Conservation (phyloP, 2,113 vertebrate species). For the Periophthalmus modestus region DNA sequence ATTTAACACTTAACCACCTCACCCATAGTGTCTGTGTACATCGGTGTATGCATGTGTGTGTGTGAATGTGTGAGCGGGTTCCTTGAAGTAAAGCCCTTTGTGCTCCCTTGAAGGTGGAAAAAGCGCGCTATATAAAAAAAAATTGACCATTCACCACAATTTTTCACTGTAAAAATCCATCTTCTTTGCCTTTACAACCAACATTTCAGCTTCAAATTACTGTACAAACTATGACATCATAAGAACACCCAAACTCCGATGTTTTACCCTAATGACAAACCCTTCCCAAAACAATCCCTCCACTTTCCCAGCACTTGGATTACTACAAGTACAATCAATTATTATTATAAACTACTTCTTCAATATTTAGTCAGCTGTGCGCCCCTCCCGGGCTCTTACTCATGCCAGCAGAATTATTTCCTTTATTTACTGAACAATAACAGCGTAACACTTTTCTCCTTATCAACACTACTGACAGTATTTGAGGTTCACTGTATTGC, state of each 20-base stretch:
- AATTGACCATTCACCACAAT: too few relatives aligned
- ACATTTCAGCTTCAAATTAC: too few relatives aligned
- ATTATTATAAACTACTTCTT: not conserved
- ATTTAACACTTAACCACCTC: too few relatives aligned
- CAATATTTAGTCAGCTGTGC: conserved; percentile 41
- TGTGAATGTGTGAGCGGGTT: too few relatives aligned
- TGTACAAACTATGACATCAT: not conserved
- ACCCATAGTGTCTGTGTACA: too few relatives aligned
- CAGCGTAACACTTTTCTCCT: not conserved
- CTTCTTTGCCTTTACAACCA: too few relatives aligned
- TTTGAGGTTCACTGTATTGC: conserved; percentile 40
- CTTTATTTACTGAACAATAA: not conserved
- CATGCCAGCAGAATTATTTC: conserved; percentile 4
- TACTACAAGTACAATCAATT: not conserved
- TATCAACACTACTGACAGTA: conserved; percentile 17
- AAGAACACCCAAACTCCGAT: not conserved
- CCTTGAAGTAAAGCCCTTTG: too few relatives aligned
- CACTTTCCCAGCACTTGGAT: not conserved
- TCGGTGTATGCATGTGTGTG: too few relatives aligned
- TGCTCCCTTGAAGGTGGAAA: too few relatives aligned
- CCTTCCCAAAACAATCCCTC: not conserved
- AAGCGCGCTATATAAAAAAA: too few relatives aligned
- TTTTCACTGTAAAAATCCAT: too few relatives aligned
- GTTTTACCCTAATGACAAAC: not conserved
- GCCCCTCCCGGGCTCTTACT: conserved; percentile 16